Conservation (phyloP, 1,140 invertebrate species). For the Tribolium madens region DNA sequence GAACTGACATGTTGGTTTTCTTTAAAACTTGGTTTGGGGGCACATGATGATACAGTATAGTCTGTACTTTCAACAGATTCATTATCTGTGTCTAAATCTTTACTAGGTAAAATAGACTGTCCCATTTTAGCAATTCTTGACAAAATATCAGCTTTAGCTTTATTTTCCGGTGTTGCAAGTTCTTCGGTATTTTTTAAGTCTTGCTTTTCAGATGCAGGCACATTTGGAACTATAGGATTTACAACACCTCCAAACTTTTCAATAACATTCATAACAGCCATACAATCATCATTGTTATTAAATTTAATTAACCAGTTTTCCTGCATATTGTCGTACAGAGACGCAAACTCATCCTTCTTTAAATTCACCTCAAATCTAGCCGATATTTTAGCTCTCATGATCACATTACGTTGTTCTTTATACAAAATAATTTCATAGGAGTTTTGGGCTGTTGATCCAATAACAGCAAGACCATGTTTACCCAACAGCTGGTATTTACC, state of each 20-base stretch:
- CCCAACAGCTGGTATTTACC: slow-evolving; percentile 45
- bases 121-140: slow-evolving; percentile 61
- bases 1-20: not conserved
- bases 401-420: slow-evolving; percentile 53
- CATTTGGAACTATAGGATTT: not conserved
- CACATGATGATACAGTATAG: not conserved
- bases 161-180: slow-evolving; percentile 11
- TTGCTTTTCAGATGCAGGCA: not conserved
- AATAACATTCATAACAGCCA: slow-evolving; percentile 48
- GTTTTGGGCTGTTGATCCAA: slow-evolving; percentile 44
- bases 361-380: slow-evolving; percentile 40
- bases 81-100: not conserved
- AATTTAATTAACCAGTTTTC: slow-evolving; percentile 55
- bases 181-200: slow-evolving; percentile 4
- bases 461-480: slow-evolving; percentile 55
- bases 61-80: not conserved
- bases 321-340: slow-evolving; percentile 54
- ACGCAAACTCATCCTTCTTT: slow-evolving; percentile 52
- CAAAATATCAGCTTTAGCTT: slow-evolving; percentile 55
- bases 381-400: slow-evolving; percentile 47
- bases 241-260: slow-evolving; percentile 47
- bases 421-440: slow-evolving; percentile 56
- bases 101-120: slow-evolving; percentile 53
- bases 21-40: not conserved
- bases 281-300: slow-evolving; percentile 42